Conservation (phyloP, 1,140 invertebrate species). For the Zelostemma sp. region DNA sequence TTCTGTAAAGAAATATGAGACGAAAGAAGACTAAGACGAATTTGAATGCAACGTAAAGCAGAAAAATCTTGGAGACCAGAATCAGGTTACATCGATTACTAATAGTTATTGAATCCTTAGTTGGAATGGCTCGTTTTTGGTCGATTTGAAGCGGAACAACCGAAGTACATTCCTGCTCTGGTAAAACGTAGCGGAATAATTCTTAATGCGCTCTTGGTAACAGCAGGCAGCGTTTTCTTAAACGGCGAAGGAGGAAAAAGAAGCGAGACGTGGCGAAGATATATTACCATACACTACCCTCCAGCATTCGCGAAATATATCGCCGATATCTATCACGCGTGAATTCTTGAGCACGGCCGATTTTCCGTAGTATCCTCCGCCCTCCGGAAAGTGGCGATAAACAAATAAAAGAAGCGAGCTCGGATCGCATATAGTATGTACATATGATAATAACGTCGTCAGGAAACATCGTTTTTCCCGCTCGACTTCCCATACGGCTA, state of each 20-base stretch:
- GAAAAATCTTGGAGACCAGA: slow-evolving; percentile 1
- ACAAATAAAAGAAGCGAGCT: slow-evolving; percentile 32
- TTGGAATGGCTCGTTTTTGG: slow-evolving; percentile 17
- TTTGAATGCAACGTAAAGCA: too few relatives aligned
- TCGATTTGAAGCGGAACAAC: slow-evolving; percentile 23
- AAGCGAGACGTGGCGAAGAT: slow-evolving; percentile 23
- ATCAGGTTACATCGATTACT: slow-evolving; percentile 30
- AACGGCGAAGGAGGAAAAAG: slow-evolving; percentile 30
- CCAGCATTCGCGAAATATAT: slow-evolving; percentile 36
- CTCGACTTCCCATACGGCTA: background rate
- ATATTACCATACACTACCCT: slow-evolving; percentile 38
- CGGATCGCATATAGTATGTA: slow-evolving; percentile 16
- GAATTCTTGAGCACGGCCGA: slow-evolving; percentile 34
- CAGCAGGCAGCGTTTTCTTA: slow-evolving; percentile 43
- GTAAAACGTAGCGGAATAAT: slow-evolving; percentile 30
- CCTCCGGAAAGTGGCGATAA: slow-evolving; percentile 35
- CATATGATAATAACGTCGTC: background rate
- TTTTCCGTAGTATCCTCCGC: slow-evolving; percentile 24
- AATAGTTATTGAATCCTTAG: slow-evolving; percentile 30
- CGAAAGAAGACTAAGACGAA: too few relatives aligned
- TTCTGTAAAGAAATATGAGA: too few relatives aligned
- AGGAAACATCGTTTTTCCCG: background rate
- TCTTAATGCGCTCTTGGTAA: slow-evolving; percentile 36
- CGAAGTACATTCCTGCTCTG: slow-evolving; percentile 34
- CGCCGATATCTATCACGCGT: slow-evolving; percentile 39